Percentiles rank a stretch among this genome's conserved stretches.
Conservation (phyloP, 2,113 vertebrate species). For the Paralichthys olivaceus region DNA sequence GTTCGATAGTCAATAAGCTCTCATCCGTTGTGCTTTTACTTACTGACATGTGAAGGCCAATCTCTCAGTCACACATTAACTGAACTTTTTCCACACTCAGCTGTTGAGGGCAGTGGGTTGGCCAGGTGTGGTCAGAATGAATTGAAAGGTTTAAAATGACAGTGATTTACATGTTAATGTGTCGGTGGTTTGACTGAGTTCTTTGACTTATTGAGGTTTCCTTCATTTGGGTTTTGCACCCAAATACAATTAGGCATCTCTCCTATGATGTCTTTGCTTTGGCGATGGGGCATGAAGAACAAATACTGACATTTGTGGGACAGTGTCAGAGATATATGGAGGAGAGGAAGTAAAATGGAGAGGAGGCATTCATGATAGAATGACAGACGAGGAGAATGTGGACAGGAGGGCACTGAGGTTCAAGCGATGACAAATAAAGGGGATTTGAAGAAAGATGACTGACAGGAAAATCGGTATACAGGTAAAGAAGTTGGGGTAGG, state of each 20-base stretch:
- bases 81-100: constrained; percentile 5
- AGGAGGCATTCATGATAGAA: background rate
- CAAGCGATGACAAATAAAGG: background rate
- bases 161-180: constrained; percentile 8
- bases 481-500: background rate
- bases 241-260: background rate
- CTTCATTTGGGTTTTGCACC: background rate
- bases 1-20: background rate
- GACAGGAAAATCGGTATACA: background rate
- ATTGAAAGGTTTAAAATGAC: background rate
- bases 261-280: background rate
- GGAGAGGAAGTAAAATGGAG: constrained; percentile 2
- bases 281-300: background rate
- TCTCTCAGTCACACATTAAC: background rate
- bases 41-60: constrained; percentile 37
- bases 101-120: constrained; percentile 10
- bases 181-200: background rate
- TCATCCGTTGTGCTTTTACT: background rate
- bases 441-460: background rate
- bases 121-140: background rate
- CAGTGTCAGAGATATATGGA: background rate
- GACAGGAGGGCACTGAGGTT: background rate
- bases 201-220: background rate
- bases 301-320: background rate
- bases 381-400: background rate